Percentiles rank a stretch among this genome's conserved stretches.
These are phyloP conservation scores for Gila robusta DNA, from an alignment of 2,797 vertebrate species.

Conservation along the genomic window DNA sequence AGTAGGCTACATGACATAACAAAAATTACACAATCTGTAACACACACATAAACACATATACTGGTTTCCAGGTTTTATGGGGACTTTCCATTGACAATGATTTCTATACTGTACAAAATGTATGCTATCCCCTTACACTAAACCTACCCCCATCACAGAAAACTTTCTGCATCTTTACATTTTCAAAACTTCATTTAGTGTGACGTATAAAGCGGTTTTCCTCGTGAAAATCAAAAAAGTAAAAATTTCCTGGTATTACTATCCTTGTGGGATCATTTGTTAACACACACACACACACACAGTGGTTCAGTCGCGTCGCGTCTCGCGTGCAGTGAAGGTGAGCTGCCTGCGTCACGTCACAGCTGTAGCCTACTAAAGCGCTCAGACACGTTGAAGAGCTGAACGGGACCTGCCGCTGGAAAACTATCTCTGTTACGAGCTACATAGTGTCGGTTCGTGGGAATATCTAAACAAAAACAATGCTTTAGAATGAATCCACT, in stretches of 20 bases:
- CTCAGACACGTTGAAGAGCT: conserved; percentile 23
- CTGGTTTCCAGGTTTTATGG: no score
- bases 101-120: no score
- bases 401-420: neutral
- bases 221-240: no score
- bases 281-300: neutral
- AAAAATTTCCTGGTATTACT: no score
- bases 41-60: neutral
- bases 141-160: no score
- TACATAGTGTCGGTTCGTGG: neutral
- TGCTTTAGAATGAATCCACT: neutral
- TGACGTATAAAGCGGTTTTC: no score
- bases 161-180: no score
- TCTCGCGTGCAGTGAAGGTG: neutral
- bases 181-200: no score
- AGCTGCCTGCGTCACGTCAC: conserved; percentile 11
- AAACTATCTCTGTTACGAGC: neutral
- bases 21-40: neutral
- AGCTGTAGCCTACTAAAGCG: conserved; percentile 19
- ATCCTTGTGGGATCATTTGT: no score
- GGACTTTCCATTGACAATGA: no score
- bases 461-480: neutral
- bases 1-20: neutral
- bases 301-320: neutral
- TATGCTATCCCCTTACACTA: no score